phyloP scores from a whole-genome alignment of 2,113 vertebrate species.

The Corydoras maculifer region DNA sequence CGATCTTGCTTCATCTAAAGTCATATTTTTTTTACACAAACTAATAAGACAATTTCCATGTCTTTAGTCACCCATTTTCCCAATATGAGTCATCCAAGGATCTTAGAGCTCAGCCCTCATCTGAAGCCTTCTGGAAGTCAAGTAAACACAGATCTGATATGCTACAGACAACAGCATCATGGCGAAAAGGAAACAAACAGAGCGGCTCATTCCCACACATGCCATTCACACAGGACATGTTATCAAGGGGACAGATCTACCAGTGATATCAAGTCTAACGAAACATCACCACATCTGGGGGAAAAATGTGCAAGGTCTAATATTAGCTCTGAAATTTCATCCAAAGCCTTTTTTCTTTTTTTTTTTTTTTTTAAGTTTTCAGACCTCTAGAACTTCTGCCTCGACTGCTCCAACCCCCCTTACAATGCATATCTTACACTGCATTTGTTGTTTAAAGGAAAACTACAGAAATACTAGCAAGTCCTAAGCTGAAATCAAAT shows the following conservation, averaged over 20 bases:
- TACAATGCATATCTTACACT: slow-evolving; percentile 15
- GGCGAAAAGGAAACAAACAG: slow-evolving; percentile 63
- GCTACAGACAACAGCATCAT: slow-evolving; percentile 58
- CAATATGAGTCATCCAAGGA: slow-evolving; percentile 41
- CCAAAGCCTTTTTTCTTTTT: background rate
- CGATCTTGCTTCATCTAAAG: too few species aligned
- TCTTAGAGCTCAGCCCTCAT: slow-evolving; percentile 41
- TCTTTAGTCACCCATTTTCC: background rate
- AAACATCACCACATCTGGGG: too few species aligned
- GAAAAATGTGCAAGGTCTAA: too few species aligned
- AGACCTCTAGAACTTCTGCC: slow-evolving; percentile 1
- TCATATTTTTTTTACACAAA: too few species aligned
- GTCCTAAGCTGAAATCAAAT: slow-evolving; percentile 15
- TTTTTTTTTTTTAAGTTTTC: background rate
- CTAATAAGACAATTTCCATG: too few species aligned
- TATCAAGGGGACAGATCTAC: slow-evolving; percentile 39
- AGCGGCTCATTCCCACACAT: slow-evolving; percentile 59
- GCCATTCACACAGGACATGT: slow-evolving; percentile 42
- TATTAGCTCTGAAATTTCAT: too few species aligned
- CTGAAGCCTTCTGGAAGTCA: slow-evolving; percentile 34
- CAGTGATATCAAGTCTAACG: too few species aligned
- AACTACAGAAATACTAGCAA: slow-evolving; percentile 9
- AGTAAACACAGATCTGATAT: slow-evolving; percentile 54
- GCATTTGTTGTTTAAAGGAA: slow-evolving; percentile 14
- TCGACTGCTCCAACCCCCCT: background rate